These are phyloP conservation scores for Dolomedes plantarius DNA, from an alignment of 2,888 invertebrate genomes.

Conservation along the genomic window DNA sequence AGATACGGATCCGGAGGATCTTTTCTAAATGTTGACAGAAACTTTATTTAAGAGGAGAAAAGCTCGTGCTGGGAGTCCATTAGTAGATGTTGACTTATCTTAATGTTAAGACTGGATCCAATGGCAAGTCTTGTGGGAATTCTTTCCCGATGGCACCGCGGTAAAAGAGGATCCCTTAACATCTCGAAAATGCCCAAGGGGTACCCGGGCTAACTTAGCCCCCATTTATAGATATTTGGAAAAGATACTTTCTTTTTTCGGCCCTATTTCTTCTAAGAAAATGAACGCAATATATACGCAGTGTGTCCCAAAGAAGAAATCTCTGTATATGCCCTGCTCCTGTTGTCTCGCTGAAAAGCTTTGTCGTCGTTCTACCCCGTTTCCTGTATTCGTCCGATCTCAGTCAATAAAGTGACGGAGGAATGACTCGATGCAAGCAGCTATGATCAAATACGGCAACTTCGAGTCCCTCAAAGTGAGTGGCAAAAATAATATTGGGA, in stretches of 20 bases:
- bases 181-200: conserved; percentile 34
- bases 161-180: conserved; percentile 25
- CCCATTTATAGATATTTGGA: conserved; percentile 63
- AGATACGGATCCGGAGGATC: conserved; percentile 57
- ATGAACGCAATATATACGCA: conserved; percentile 52
- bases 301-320: conserved; percentile 10
- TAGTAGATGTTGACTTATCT: conserved; percentile 69
- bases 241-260: conserved; percentile 28
- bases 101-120: conserved; percentile 50
- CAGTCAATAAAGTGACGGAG: conserved; percentile 58
- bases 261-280: conserved; percentile 27
- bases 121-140: conserved; percentile 43
- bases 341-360: conserved; percentile 57
- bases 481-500: conserved; percentile 71
- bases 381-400: conserved; percentile 61
- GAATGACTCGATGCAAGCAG: conserved; percentile 36
- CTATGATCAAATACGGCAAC: conserved; percentile 48
- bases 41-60: conserved; percentile 71
- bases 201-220: conserved; percentile 19
- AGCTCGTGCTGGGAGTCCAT: conserved; percentile 59
- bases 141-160: conserved; percentile 44
- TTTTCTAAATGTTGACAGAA: conserved; percentile 71
- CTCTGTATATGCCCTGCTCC: background rate
- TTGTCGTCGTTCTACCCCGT: conserved; percentile 33
- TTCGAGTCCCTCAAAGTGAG: conserved; percentile 39